Evolutionary conservation across 1,140 invertebrate species (phyloP).

Genomic region (Brachionus paranguensis): DNA sequence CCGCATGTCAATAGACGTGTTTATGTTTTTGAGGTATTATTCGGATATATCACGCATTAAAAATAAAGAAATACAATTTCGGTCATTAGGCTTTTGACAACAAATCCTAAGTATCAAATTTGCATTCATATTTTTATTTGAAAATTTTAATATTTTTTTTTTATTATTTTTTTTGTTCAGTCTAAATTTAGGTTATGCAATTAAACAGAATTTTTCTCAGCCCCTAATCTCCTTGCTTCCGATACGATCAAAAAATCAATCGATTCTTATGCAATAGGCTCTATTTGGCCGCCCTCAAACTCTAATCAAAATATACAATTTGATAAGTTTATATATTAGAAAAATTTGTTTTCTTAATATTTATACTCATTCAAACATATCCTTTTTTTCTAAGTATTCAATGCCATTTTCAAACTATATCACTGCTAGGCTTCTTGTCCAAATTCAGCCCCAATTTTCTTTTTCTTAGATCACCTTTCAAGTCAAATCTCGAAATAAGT

Average conservation of each 20-base stretch:
- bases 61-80: neutral
- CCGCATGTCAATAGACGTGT: neutral
- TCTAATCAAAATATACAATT: neutral
- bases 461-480: neutral
- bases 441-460: neutral
- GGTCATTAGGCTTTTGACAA: neutral
- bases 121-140: neutral
- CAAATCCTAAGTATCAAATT: neutral
- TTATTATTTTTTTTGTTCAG: neutral
- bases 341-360: neutral
- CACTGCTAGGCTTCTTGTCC: neutral
- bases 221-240: neutral
- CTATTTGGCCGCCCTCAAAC: neutral
- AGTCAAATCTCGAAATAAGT: neutral
- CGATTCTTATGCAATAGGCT: neutral
- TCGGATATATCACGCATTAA: neutral
- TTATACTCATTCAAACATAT: neutral
- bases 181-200: neutral
- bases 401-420: neutral
- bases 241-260: neutral
- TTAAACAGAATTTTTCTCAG: neutral
- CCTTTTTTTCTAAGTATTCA: neutral
- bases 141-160: neutral
- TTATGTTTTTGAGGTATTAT: neutral
- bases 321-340: neutral